Percentiles rank a stretch among this genome's conserved stretches.
phyloP scores from a whole-genome alignment of 2,113 vertebrate genomes.

The Dicerorhinus sumatrensis region DNA sequence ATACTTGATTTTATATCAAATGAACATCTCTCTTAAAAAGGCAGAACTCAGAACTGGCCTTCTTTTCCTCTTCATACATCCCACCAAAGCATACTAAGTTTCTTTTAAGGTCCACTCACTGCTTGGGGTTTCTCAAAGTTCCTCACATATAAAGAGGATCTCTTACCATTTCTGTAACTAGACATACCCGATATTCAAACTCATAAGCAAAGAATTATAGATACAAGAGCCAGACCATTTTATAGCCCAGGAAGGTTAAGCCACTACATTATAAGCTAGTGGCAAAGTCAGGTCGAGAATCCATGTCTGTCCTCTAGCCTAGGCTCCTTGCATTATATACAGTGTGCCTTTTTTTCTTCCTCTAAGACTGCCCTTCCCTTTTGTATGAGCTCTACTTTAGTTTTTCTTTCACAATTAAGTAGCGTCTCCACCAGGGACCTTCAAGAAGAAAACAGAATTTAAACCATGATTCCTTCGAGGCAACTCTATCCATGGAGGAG shows the following conservation, averaged over 20 bases:
- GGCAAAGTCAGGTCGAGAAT: neutral
- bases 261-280: neutral
- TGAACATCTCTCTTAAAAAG: neutral
- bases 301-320: neutral
- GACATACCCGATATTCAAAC: neutral
- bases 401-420: conserved; percentile 10
- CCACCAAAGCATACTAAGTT: conserved; percentile 40
- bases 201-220: conserved; percentile 31
- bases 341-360: neutral
- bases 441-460: conserved; percentile 36
- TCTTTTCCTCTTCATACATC: neutral
- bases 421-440: neutral
- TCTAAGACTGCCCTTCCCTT: neutral
- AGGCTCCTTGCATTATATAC: neutral
- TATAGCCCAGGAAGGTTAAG: neutral
- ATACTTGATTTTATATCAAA: neutral
- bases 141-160: neutral
- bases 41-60: neutral
- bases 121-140: conserved; percentile 39
- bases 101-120: conserved; percentile 21
- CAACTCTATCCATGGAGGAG: neutral
- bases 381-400: neutral
- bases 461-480: conserved; percentile 9
- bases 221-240: neutral
- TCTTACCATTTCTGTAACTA: conserved; percentile 32